Evolutionary conservation across 2,113 vertebrate species (phyloP), one percentile per base, ranked within the genome.

Genomic region (Notothenia rossii): DNA sequence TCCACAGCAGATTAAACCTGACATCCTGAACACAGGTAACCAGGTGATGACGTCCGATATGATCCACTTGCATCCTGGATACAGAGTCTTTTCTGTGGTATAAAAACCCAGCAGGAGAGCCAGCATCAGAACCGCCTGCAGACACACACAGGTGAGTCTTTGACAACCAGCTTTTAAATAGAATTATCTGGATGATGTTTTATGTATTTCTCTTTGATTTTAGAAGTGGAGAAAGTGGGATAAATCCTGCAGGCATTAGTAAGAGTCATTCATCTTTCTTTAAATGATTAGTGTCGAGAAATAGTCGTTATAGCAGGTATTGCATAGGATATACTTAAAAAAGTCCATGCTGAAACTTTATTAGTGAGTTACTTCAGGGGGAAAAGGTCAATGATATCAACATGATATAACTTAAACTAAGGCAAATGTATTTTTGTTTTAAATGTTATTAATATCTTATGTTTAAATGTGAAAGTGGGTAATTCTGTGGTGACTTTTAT

Each of bases 81-180:
- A 72, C 67, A 11, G 51, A 11, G 29, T 43, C 51, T 15, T 9
- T 29, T 56, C 36, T 55, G 13, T 20, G 10, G 14, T 72, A 83
- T 88, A 91, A 88, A 88, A 25, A 3, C 59, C 3, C 68, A 46
- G 15, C 53, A 25, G 45, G 8, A 8, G 15, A 2, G 29, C 20
- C n/a, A 0, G 13, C 3, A 9, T 50, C 5, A 11, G 46, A 58
- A 79, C 51, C 58, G 15, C 20, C 81, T 67, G 45, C 49, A 70
- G n/a, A 79, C 55, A 17, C 58, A 1, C 3, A 53, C 4, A 83
- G 88, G 86, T 83, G 59, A 53, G 79, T 75, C 43, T 9, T 63
- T n/a, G 13, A 10, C 49, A 10, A 3, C 45, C 40, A 22, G 12
- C 11, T 20, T 1, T 5, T 0, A 25, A 0, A 0, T 63, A 63